These are phyloP conservation scores for Laspeyria flexula DNA, from an alignment of 2,888 invertebrate genomes.

Conservation along the genomic window DNA sequence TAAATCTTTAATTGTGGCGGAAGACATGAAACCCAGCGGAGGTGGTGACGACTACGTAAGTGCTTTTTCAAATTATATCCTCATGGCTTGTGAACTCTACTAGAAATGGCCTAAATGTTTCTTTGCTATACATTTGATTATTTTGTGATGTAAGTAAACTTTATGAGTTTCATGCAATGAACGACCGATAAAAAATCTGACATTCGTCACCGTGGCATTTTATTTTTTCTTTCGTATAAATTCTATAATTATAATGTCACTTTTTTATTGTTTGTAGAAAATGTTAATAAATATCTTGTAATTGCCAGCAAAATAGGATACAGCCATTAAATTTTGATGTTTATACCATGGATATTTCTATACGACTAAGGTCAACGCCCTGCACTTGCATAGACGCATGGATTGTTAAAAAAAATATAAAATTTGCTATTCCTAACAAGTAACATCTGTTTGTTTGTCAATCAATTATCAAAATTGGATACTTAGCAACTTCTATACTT, in stretches of 20 bases:
- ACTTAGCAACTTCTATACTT: no score
- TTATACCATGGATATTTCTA: no score
- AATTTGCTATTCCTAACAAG: no score
- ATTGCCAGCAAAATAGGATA: no score
- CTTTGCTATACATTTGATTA: background rate
- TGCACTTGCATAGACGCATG: background rate
- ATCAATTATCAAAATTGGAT: no score
- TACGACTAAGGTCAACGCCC: background rate
- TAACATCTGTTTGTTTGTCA: no score
- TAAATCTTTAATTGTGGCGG: conserved; percentile 18
- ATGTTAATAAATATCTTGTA: no score
- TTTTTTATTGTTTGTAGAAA: no score
- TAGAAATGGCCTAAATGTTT: no score
- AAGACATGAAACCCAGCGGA: conserved; percentile 73
- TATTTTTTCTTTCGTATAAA: background rate
- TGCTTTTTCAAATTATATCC: background rate
- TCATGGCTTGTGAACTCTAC: background rate
- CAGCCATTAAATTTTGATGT: no score
- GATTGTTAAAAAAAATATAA: background rate
- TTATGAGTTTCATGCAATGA: background rate
- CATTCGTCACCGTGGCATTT: background rate
- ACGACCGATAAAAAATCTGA: background rate
- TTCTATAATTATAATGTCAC: no score
- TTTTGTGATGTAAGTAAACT: no score
- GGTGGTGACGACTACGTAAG: conserved; percentile 78